Evolutionary conservation across 2,888 invertebrate genomes (phyloP).

Genomic region (Metellina segmentata): DNA sequence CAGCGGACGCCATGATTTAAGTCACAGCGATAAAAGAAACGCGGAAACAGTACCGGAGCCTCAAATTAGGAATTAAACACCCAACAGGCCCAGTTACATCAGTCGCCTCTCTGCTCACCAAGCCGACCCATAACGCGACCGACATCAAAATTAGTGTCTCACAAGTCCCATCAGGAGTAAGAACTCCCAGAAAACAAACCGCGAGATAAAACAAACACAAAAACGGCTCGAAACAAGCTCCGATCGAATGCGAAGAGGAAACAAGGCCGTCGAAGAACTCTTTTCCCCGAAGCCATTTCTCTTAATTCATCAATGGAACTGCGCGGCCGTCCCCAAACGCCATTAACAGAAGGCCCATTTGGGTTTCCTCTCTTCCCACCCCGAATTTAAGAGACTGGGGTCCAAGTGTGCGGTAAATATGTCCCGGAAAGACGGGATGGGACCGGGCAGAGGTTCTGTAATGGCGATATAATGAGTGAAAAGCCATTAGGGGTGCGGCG

Average conservation of each 20-base stretch:
- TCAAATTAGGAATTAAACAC: no score
- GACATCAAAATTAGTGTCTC: not conserved
- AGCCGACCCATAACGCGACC: not conserved
- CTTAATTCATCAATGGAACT: constrained; percentile 72
- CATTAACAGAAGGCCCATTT: constrained; percentile 70
- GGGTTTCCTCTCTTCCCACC: constrained; percentile 47
- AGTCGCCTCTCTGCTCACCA: no score
- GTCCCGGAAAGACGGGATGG: constrained; percentile 16
- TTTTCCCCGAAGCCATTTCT: constrained; percentile 72
- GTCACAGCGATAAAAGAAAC: no score
- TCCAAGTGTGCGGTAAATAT: constrained; percentile 75
- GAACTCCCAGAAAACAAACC: no score
- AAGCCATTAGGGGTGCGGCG: constrained; percentile 55
- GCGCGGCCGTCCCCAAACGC: constrained; percentile 33
- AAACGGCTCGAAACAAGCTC: no score
- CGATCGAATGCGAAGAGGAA: no score
- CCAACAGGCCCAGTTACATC: no score
- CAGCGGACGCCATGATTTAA: no score
- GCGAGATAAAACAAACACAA: no score
- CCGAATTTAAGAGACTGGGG: constrained; percentile 69
- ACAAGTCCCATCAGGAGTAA: not conserved
- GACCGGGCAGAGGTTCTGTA: constrained; percentile 34
- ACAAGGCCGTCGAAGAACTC: not conserved
- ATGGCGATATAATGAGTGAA: constrained; percentile 72
- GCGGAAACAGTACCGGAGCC: no score